A percentile compares a stretch with the other conserved stretches of the same genome.
Conservation (phyloP, 2,888 invertebrate genomes). For the Idaea biselata region DNA sequence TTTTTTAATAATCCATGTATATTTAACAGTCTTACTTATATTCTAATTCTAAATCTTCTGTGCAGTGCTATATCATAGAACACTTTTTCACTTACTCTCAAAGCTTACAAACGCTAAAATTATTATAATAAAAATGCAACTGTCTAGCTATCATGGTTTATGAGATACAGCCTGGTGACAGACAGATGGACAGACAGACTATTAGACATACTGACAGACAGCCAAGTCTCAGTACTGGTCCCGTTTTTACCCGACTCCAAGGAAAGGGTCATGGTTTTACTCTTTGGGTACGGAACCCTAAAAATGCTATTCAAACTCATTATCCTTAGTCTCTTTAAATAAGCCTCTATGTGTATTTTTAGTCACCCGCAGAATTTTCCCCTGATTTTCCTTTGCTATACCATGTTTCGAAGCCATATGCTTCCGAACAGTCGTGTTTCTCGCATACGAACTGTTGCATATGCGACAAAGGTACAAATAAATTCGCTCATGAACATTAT, state of each 20-base stretch:
- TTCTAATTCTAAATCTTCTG: neutral
- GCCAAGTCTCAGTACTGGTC: no score
- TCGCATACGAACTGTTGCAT: slow-evolving; percentile 62
- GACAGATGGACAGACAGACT: no score
- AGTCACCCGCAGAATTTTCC: slow-evolving; percentile 53
- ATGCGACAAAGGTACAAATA: slow-evolving; percentile 59
- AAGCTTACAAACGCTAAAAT: no score
- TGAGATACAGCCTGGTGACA: no score
- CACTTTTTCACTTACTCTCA: no score
- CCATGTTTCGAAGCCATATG: slow-evolving; percentile 64
- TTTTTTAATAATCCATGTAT: neutral
- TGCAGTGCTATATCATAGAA: neutral
- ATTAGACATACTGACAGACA: no score
- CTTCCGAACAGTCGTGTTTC: slow-evolving; percentile 53
- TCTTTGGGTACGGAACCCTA: no score
- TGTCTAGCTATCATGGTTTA: no score
- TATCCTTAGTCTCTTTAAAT: slow-evolving; percentile 15
- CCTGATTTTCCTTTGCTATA: slow-evolving; percentile 61
- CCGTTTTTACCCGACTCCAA: no score
- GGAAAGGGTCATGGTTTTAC: no score
- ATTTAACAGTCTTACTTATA: neutral
- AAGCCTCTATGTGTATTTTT: slow-evolving; percentile 27
- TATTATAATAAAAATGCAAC: no score
- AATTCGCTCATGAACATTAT: slow-evolving; percentile 59
- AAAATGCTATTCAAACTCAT: slow-evolving; percentile 4